Percentiles rank a stretch among this genome's conserved stretches.
Evolutionary conservation across 2,113 vertebrate species (phyloP).

Genomic region (Vombatus ursinus): DNA sequence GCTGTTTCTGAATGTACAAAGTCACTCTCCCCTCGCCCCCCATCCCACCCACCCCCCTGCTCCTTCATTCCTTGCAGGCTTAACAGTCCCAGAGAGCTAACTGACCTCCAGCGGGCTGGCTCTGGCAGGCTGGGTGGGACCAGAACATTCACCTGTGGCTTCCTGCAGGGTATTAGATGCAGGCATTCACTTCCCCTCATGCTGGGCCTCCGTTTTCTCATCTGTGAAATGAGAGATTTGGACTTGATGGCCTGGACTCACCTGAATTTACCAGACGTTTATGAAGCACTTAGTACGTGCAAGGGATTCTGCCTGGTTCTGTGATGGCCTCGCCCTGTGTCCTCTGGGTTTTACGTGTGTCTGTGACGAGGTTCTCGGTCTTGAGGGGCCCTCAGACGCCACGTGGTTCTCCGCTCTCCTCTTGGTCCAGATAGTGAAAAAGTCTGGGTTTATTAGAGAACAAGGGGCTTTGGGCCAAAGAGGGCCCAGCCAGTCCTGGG

Average conservation of each 20-base stretch:
- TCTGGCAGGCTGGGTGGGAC: not conserved
- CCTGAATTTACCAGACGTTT: not conserved
- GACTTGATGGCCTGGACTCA: not conserved
- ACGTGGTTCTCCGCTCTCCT: not conserved
- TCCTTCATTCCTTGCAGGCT: not conserved
- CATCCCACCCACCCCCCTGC: not conserved
- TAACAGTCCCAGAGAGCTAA: not conserved
- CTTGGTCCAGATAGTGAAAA: not conserved
- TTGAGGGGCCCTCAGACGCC: not conserved
- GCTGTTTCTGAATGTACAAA: slow-evolving; percentile 22
- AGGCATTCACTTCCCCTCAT: not conserved
- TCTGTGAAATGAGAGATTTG: not conserved
- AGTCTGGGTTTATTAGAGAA: not conserved
- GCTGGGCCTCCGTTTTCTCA: not conserved
- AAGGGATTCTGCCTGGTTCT: not conserved
- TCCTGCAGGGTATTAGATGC: not conserved
- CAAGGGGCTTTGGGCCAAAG: not conserved
- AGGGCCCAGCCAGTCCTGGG: not conserved
- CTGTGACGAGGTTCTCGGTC: not conserved
- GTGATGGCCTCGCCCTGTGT: too few species aligned
- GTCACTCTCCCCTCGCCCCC: not conserved
- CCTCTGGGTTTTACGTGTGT: not conserved
- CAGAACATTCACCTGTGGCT: not conserved
- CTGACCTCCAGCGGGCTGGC: not conserved
- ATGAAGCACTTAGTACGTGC: not conserved